Base-by-base conservation (phyloP, 2,888 invertebrate genomes). In the Proisotoma minuta region DNA sequence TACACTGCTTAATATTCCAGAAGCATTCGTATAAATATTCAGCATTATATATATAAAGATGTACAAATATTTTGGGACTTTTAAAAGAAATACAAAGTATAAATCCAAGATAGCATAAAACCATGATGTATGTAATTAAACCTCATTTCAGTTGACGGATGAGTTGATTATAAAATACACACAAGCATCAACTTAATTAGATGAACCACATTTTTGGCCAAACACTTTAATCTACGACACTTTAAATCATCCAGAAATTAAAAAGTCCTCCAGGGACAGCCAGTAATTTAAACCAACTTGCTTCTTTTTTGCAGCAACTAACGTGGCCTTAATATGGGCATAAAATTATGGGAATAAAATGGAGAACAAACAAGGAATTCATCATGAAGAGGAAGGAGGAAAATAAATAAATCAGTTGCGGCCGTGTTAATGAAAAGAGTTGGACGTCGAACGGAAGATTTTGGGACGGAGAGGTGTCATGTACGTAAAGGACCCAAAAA, bases 351-450 rank as follows among this genome's bases (percentile, higher is more conserved):
- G 15, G 20, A 43, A 20, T 43, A 43, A 43, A 43, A 43, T 43
- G 43, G 43, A 43, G 43, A 43, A 18, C 43, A 43, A 43, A 43
- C 43, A 4, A 43, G 43, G 18, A 43, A 43, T n/a, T 43, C 43
- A 43, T 5, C 43, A 8, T 34, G 8, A 15, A 10, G 8, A 8
- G 34, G 34, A 64, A 65, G 62, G 64, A 62, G 61, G 62, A 60
- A 62, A 61, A 62, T 62, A 65, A 67, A 67, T 67, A 67, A 67
- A 65, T 67, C 67, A 67, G 67, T 64, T 62, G 67, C 64, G 67
- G 64, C 49, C 52, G 64, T 62, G 67, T 60, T 65, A 67, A 67
- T 67, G 67, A 67, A 67, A 65, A 64, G 67, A 67, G 63, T 62
- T 62, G 64, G 57, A 65, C 62, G 64, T 65, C 62, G 67, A 67